Evolutionary conservation across 2,113 vertebrate species (phyloP).

Genomic region (Chaetops frenatus): DNA sequence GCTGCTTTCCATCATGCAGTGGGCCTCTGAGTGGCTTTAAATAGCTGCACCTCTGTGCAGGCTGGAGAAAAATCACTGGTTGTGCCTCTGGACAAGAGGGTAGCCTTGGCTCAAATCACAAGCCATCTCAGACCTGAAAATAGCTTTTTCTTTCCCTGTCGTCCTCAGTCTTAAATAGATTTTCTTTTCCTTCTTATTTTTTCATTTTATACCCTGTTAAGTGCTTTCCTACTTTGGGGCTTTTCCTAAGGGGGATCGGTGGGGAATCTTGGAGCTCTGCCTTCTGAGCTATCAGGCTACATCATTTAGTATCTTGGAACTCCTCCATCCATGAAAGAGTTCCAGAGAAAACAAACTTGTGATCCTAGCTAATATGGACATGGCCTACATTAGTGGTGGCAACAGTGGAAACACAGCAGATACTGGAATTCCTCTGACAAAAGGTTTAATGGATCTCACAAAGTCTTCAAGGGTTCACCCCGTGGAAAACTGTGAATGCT

Average conservation of each 20-base stretch:
- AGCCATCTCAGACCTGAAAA: neutral
- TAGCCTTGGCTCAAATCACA: neutral
- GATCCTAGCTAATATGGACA: constrained; percentile 53
- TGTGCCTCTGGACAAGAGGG: neutral
- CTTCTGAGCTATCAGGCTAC: constrained; percentile 63
- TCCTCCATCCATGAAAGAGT: constrained; percentile 64
- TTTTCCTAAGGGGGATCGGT: neutral
- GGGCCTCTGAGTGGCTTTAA: constrained; percentile 42
- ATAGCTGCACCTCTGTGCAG: constrained; percentile 33
- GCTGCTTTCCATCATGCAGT: constrained; percentile 33
- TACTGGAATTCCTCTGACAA: neutral
- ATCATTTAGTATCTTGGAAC: constrained; percentile 70
- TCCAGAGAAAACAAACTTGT: constrained; percentile 76
- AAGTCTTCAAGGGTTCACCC: neutral
- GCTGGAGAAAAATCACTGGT: neutral
- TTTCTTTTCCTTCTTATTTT: neutral
- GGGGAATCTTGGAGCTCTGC: constrained; percentile 65
- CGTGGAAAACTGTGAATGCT: neutral
- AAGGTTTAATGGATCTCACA: neutral
- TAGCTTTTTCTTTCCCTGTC: neutral
- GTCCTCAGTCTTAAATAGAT: neutral
- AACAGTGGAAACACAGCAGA: constrained; percentile 9
- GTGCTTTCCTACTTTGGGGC: constrained; percentile 2
- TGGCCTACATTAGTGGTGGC: constrained; percentile 15
- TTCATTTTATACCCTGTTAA: neutral